Evolutionary conservation across 2,888 invertebrate species (phyloP).

Genomic region (Ichneumoninae sp.): DNA sequence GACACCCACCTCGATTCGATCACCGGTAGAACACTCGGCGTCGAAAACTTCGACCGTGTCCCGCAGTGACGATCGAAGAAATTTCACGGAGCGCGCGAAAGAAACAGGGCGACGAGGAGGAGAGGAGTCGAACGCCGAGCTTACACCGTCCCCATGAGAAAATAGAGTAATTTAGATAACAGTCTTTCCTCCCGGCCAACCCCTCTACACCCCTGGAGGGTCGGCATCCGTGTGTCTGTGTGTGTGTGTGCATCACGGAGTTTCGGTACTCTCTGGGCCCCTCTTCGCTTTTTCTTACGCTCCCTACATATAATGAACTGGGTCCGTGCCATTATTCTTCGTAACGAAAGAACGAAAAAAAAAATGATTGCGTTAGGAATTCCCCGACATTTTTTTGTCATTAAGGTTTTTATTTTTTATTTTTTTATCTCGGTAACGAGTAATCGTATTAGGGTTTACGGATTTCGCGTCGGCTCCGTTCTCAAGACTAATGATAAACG

Average conservation of each 20-base stretch:
- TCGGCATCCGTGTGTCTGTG: not conserved
- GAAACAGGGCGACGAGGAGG: not conserved
- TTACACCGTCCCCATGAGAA: constrained; percentile 64
- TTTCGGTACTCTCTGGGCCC: not conserved
- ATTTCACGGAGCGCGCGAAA: constrained; percentile 53
- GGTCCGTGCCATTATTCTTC: not conserved
- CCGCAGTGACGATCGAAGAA: constrained; percentile 56
- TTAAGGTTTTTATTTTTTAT: not conserved
- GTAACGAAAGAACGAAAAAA: not conserved
- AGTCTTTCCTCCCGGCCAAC: constrained; percentile 43
- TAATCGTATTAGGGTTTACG: not conserved
- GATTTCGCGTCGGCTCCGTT: not conserved
- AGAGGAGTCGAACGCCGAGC: not conserved
- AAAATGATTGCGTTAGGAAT: not conserved
- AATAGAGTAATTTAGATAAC: constrained; percentile 79
- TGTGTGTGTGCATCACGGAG: not conserved
- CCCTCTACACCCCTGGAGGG: constrained; percentile 17
- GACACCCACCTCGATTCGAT: constrained; percentile 78
- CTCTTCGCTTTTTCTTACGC: constrained; percentile 4
- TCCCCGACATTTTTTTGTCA: not conserved
- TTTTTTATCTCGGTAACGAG: not conserved
- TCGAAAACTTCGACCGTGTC: constrained; percentile 33
- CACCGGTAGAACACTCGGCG: constrained; percentile 67
- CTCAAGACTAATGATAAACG: too few relatives aligned
- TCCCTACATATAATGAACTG: not conserved